These are phyloP conservation scores for Emys orbicularis DNA, from an alignment of 2,797 vertebrate genomes.

Conservation along the genomic window DNA sequence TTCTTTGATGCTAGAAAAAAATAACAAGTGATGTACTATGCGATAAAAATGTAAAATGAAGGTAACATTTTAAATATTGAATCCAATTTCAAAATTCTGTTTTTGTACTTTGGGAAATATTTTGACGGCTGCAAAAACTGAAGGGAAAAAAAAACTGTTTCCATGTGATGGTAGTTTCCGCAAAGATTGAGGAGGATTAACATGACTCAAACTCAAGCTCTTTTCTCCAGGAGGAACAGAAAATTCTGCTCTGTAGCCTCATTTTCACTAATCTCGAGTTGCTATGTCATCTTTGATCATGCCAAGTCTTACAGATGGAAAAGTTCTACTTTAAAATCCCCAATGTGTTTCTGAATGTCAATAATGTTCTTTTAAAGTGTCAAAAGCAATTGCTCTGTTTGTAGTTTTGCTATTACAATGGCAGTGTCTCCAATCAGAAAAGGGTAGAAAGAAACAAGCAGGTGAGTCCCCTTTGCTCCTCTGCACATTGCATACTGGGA, in stretches of 20 bases:
- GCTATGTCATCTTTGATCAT: constrained; percentile 77
- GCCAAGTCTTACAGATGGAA: constrained; percentile 75
- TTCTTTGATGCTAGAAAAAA: not conserved
- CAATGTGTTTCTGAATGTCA: constrained; percentile 70
- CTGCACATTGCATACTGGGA: not conserved
- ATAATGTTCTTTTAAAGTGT: constrained; percentile 79
- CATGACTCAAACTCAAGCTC: constrained; percentile 28
- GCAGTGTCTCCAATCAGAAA: constrained; percentile 48
- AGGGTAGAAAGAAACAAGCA: constrained; percentile 29
- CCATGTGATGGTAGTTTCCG: not conserved
- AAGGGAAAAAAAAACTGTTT: not conserved
- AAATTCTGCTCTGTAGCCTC: constrained; percentile 48
- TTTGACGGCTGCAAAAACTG: not conserved
- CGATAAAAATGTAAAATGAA: not conserved
- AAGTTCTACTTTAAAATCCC: constrained; percentile 79
- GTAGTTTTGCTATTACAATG: constrained; percentile 19
- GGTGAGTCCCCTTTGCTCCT: not conserved
- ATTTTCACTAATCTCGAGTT: constrained; percentile 74
- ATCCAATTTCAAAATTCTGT: not conserved
- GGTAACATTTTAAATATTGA: not conserved
- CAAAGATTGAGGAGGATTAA: constrained; percentile 52
- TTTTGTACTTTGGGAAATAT: not conserved
- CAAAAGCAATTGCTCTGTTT: constrained; percentile 73
- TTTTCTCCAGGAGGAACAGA: constrained; percentile 8
- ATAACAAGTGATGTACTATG: not conserved